A percentile compares a stretch with the other conserved stretches of the same genome.
Evolutionary conservation across 2,113 vertebrate species (phyloP).

Genomic region (Tenebrosternarchus preto): DNA sequence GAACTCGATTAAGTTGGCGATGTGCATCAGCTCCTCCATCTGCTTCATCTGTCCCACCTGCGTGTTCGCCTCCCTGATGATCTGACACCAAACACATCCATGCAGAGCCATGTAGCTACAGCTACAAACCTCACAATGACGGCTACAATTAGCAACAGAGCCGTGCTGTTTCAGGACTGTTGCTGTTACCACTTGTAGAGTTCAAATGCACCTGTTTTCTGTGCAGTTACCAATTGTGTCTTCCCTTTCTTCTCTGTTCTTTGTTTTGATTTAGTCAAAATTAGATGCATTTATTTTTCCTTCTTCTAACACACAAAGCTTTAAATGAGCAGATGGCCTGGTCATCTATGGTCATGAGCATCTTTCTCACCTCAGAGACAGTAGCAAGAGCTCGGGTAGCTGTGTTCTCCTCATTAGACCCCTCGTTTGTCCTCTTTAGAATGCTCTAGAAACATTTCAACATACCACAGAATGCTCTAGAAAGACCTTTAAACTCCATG

Average conservation of each 20-base stretch:
- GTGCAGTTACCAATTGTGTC: too few relatives aligned
- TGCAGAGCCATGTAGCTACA: background rate
- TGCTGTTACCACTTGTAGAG: too few relatives aligned
- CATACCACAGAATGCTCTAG: background rate
- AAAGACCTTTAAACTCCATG: conserved; percentile 4
- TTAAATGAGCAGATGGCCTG: too few relatives aligned
- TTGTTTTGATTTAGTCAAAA: too few relatives aligned
- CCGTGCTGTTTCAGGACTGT: too few relatives aligned
- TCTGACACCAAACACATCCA: conserved; percentile 60
- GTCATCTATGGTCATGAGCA: background rate
- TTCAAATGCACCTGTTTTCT: too few relatives aligned
- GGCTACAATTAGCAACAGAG: too few relatives aligned
- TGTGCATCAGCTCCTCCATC: conserved; percentile 78
- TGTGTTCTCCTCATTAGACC: conserved; percentile 68
- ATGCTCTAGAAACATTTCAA: conserved; percentile 69
- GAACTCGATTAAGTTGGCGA: conserved; percentile 75
- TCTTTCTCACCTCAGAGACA: conserved; percentile 58
- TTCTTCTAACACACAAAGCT: too few relatives aligned
- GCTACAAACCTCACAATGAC: background rate
- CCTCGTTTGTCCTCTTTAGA: conserved; percentile 71
- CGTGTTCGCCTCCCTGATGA: conserved; percentile 75
- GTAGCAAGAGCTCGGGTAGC: conserved; percentile 71
- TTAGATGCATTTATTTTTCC: too few relatives aligned
- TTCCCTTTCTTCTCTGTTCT: too few relatives aligned
- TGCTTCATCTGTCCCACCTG: conserved; percentile 81